A percentile compares a stretch with the other conserved stretches of the same genome.
Evolutionary conservation across 2,797 vertebrate species (phyloP).

Genomic region (Muscicapa comitata): DNA sequence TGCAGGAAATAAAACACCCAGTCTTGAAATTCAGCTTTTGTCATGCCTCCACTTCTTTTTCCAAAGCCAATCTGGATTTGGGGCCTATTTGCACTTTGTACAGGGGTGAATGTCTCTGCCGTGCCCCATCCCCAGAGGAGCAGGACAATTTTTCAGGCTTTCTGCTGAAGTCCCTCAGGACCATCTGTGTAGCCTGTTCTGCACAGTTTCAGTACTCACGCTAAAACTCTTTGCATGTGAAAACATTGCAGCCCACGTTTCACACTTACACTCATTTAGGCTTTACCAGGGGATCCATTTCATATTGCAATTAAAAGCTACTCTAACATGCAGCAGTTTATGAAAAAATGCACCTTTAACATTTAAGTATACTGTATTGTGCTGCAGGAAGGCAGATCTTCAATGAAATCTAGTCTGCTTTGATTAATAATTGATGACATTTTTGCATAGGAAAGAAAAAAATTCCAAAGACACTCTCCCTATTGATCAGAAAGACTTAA

Average conservation of each 20-base stretch:
- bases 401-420: constrained; percentile 36
- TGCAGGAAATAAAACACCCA: neutral
- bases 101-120: fast-evolving
- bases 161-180: neutral
- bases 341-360: neutral
- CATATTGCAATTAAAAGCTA: neutral
- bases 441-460: constrained; percentile 12
- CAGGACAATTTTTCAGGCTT: neutral
- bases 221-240: neutral
- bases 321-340: neutral
- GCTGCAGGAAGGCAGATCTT: constrained; percentile 28
- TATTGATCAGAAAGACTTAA: neutral
- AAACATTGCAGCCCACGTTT: neutral
- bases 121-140: fast-evolving
- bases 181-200: neutral
- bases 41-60: neutral
- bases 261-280: neutral
- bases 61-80: neutral
- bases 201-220: fast-evolving
- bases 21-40: neutral
- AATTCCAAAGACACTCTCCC: neutral
- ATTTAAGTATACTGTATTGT: neutral
- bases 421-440: constrained; percentile 61
- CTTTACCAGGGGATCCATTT: neutral
- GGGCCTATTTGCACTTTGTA: neutral